Evolutionary conservation across 2,113 vertebrate species (phyloP).

Genomic region (Chauna torquata): DNA sequence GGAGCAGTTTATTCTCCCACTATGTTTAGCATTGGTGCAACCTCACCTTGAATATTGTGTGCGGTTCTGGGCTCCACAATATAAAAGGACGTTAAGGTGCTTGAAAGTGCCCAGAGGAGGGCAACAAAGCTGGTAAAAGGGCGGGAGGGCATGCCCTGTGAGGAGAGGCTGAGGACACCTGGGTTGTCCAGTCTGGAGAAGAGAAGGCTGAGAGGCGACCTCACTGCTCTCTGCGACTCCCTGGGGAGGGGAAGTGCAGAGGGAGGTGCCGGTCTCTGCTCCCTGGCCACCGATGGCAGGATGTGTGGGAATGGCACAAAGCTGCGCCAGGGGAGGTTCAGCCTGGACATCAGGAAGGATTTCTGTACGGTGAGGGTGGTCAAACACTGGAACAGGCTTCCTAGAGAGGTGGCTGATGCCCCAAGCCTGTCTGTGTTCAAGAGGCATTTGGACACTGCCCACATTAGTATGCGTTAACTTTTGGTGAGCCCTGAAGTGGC

Average conservation of each 20-base stretch:
- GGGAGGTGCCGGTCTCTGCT: background rate
- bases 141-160: background rate
- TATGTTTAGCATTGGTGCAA: background rate
- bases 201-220: background rate
- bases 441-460: background rate
- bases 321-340: no score
- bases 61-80: background rate
- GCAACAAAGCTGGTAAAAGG: background rate
- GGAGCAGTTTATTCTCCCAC: background rate
- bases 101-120: background rate
- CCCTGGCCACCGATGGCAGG: background rate
- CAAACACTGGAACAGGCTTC: background rate
- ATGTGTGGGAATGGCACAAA: background rate
- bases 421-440: background rate
- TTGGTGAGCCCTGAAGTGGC: background rate
- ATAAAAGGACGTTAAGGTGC: background rate
- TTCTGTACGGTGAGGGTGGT: background rate
- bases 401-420: no score
- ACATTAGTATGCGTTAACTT: background rate
- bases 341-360: background rate
- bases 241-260: background rate
- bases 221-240: background rate
- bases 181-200: background rate
- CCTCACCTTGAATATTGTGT: background rate
- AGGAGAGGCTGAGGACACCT: background rate